A percentile compares a stretch with the other conserved stretches of the same genome.
Conservation (phyloP, 1,140 invertebrate genomes). For the Cheumatopsyche charites region DNA sequence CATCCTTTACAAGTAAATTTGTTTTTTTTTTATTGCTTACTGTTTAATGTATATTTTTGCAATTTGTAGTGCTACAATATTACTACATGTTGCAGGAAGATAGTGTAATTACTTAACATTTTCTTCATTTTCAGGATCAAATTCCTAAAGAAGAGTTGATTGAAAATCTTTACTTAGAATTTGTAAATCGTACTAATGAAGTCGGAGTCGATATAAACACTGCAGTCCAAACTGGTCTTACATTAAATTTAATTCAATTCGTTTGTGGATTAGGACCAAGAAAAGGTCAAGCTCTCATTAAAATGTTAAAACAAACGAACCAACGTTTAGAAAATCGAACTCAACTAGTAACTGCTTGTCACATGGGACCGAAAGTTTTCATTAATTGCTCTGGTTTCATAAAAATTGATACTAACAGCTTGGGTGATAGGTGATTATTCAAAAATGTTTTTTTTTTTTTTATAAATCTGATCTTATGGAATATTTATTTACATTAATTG, state of each 20-base stretch:
- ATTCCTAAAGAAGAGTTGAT: slow-evolving; percentile 84
- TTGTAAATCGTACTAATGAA: slow-evolving; percentile 94
- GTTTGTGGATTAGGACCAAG: slow-evolving; percentile 96
- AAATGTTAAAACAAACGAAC: slow-evolving; percentile 92
- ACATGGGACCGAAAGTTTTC: slow-evolving; percentile 98
- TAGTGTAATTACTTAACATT: too few species aligned
- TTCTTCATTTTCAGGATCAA: slow-evolving; percentile 68
- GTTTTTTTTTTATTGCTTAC: neutral
- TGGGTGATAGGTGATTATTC: slow-evolving; percentile 75
- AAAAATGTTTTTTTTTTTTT: neutral
- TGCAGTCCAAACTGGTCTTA: slow-evolving; percentile 86
- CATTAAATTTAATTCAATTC: slow-evolving; percentile 93
- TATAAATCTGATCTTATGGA: slow-evolving; percentile 7
- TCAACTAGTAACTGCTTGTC: slow-evolving; percentile 92
- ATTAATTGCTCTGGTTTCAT: slow-evolving; percentile 99
- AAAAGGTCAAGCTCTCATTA: slow-evolving; percentile 90
- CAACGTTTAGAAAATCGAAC: slow-evolving; percentile 93
- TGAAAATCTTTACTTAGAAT: slow-evolving; percentile 87
- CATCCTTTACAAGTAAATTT: slow-evolving; percentile 76
- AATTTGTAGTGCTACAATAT: too few species aligned
- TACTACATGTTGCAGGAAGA: too few species aligned
- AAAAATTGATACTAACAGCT: slow-evolving; percentile 94
- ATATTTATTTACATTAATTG: neutral
- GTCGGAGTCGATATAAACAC: slow-evolving; percentile 98
- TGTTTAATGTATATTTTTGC: too few species aligned